phyloP scores from a whole-genome alignment of 2,888 invertebrate genomes.

The Lithosia quadra region DNA sequence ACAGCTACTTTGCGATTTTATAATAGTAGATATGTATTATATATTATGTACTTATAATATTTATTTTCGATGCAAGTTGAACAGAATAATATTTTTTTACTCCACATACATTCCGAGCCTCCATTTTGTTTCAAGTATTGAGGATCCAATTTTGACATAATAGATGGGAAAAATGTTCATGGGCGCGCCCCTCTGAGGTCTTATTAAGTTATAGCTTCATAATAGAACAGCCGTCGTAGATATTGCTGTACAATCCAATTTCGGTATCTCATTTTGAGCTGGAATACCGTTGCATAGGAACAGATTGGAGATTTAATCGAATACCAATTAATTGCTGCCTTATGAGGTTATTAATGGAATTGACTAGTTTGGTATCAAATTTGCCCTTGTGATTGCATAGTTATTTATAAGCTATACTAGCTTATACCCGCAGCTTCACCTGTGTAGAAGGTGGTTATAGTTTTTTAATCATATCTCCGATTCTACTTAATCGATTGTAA shows the following conservation, averaged over 20 bases:
- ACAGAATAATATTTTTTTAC: background rate
- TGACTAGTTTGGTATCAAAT: slow-evolving; percentile 44
- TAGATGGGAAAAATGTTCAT: slow-evolving; percentile 26
- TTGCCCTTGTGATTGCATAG: slow-evolving; percentile 34
- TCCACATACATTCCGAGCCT: no score
- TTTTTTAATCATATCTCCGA: no score
- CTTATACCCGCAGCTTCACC: no score
- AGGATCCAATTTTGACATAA: slow-evolving; percentile 8
- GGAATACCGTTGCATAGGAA: slow-evolving; percentile 55
- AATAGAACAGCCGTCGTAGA: slow-evolving; percentile 54
- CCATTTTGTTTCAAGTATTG: background rate
- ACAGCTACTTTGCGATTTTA: no score
- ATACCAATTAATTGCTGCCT: slow-evolving; percentile 66
- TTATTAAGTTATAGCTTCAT: slow-evolving; percentile 55
- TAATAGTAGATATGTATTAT: no score
- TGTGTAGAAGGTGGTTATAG: no score
- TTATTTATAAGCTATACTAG: no score
- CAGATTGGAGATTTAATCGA: slow-evolving; percentile 70
- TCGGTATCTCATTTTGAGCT: slow-evolving; percentile 59
- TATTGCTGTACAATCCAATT: slow-evolving; percentile 67
- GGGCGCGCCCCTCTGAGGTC: slow-evolving; percentile 28
- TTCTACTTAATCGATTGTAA: no score
- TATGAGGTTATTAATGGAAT: slow-evolving; percentile 54
- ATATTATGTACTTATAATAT: background rate
- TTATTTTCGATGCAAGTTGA: background rate